These are phyloP conservation scores for Uria aalge DNA, from an alignment of 2,113 vertebrate species.

Conservation along the genomic window DNA sequence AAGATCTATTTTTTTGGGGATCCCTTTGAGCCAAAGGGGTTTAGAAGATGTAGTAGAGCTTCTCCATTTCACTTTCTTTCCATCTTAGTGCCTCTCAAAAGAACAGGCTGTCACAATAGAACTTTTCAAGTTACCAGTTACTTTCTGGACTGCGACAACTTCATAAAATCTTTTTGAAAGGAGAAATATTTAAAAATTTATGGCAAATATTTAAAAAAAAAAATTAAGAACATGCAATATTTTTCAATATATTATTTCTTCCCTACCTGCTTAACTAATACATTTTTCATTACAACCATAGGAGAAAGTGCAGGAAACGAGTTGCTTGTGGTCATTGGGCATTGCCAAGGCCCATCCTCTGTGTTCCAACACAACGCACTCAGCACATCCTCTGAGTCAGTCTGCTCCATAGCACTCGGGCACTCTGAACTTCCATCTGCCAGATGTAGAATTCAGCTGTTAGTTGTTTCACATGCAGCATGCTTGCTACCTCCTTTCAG, in stretches of 20 bases:
- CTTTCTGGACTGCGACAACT: background rate
- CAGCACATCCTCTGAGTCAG: conserved; percentile 80
- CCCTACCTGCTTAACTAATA: conserved; percentile 86
- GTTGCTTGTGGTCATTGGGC: conserved; percentile 64
- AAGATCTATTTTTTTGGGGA: background rate
- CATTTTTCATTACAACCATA: conserved; percentile 91
- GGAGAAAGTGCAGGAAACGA: conserved; percentile 78
- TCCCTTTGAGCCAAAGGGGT: background rate
- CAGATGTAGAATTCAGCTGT: conserved; percentile 12
- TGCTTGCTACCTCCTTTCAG: background rate
- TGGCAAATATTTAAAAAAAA: background rate
- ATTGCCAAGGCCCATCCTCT: conserved; percentile 56
- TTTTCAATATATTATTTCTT: background rate
- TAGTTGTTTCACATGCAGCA: background rate
- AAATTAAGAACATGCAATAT: background rate
- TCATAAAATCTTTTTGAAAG: background rate
- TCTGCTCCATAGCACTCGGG: conserved; percentile 82
- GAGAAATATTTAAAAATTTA: background rate
- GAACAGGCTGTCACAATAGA: background rate
- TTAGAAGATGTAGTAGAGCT: background rate
- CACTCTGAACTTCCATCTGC: conserved; percentile 88
- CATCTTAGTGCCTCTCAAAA: background rate
- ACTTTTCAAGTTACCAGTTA: background rate
- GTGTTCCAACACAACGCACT: conserved; percentile 53
- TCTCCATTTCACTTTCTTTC: background rate